Base-by-base conservation (phyloP, 2,888 invertebrate genomes). In the Saturnia japonica region DNA sequence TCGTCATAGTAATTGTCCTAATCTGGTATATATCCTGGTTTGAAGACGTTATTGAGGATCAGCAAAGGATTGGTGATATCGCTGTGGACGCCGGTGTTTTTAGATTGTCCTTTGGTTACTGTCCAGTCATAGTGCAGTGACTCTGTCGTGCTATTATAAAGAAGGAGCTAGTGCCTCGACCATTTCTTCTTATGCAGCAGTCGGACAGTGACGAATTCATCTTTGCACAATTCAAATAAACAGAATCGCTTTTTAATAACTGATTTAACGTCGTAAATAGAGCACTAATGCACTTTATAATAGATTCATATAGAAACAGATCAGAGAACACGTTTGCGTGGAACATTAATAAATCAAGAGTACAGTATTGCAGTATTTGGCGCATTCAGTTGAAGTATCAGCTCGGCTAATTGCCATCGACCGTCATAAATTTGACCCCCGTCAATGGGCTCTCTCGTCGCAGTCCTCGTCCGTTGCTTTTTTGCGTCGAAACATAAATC, bases 381-480 rank as follows among this genome's bases (percentile, higher is more conserved):
- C 8, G 28, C 25, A 2, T 11, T n/a, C 28, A 12, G 57, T 57
- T 57, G 25, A 25, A 57, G 25, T 25, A 57, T 57, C 57, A 57
- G 57, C 57, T 57, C 57, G 25, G 14, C 57, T 60, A 60, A 60
- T 60, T 28, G 14, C 28, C 28, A 28, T 28, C 57, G 57, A 60
- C 57, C 57, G 57, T 60, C 57, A 60, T 60, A 60, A 60, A 60
- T 60, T 60, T 14, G 28, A 60, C 57, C 57, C 57, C 57, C 25
- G 57, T 60, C 57, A 60, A 60, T 25, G 25, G 28, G 7, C 57
- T 28, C 57, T 60, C 57, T 60, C 57, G 57, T 60, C 57, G 57
- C 57, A 60, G 28, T 60, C 57, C 14, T 60, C 57, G 57, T 28
- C 57, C 57, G 28, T 54, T 22, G 11, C 57, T 60, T 60, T 60